phyloP scores from a whole-genome alignment of 2,797 vertebrate genomes.

The Remorina albescens region DNA sequence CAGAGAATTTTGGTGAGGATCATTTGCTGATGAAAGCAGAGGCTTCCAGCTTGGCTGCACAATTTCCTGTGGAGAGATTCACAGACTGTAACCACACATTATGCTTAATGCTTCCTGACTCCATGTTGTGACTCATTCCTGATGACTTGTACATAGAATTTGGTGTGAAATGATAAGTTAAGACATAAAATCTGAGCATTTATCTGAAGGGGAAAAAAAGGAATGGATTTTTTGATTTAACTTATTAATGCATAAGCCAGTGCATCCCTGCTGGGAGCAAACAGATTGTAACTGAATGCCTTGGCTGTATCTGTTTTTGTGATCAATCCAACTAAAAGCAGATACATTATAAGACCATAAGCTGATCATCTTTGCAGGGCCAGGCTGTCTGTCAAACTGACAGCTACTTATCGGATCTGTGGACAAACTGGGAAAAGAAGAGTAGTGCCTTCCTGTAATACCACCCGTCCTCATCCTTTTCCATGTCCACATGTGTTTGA shows the following conservation, averaged over 20 bases:
- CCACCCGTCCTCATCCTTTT: neutral
- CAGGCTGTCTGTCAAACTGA: conserved; percentile 2
- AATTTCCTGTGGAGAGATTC: conserved; percentile 43
- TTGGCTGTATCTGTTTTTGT: conserved; percentile 35
- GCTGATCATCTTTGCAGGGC: neutral
- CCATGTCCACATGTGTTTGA: neutral
- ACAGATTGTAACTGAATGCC: conserved; percentile 12
- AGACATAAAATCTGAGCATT: neutral
- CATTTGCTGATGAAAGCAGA: conserved; percentile 18
- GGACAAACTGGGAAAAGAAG: neutral
- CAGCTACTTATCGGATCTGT: conserved; percentile 1
- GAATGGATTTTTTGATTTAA: neutral
- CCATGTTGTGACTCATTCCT: conserved; percentile 29
- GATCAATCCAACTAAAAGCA: conserved; percentile 44
- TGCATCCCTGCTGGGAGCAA: conserved; percentile 16
- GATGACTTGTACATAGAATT: conserved; percentile 4
- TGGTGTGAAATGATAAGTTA: neutral
- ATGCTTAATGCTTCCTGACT: conserved; percentile 18
- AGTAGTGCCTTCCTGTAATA: conserved; percentile 7
- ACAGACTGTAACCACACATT: conserved; percentile 2
- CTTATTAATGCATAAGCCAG: neutral
- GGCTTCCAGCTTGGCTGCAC: conserved; percentile 1
- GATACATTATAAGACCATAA: neutral
- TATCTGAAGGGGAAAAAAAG: neutral
- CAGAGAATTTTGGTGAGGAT: conserved; percentile 23